Evolutionary conservation across 2,888 invertebrate genomes (phyloP), one percentile per base, ranked within the genome.

Genomic region (Fissipunctia ypsillon): DNA sequence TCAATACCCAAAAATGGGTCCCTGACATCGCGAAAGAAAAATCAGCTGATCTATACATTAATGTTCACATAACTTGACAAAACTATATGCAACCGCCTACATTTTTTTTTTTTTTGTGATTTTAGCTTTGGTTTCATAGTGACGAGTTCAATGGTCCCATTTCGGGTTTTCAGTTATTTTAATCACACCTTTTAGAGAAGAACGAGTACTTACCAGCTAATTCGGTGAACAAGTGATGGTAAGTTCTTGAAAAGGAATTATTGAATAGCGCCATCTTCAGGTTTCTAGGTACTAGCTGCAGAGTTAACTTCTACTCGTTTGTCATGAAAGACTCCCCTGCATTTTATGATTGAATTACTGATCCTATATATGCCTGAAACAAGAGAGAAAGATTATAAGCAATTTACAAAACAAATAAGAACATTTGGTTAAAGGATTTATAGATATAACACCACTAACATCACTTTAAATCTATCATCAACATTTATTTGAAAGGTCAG

Each of bases 191-290:
- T 60, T 25, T 25, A 64, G 3, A 35, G 16, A 52, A 35, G 0
- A 54, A 12, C 16, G 10, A n/a, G n/a, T 54, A 57, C 93, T 94
- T 91, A 98, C 98, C 98, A 84, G 97, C 97, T 86, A 97, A 90
- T 85, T 98, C 98, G 73, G 93, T 94, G 89, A 98, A 97, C 71
- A 97, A 85, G 82, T 94, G 96, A 84, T 97, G 95, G 94, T 97
- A 98, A 78, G 97, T 97, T 87, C 96, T 96, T 54, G 96, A 95
- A 68, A 97, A 95, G 74, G 97, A 96, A 91, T 97, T 97, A 90
- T 97, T 97, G 88, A 97, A 97, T 86, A 97, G 91, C 91, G 96
- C 96, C 96, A 96, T 96, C 88, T 92, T 93, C 87, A 70, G 45
- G 70, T 74, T 76, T 78, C 54, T 70, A 67, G 66, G 68, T 81